These are phyloP conservation scores for Coturnix japonica DNA, from an alignment of 2,113 vertebrate species.

Conservation along the genomic window DNA sequence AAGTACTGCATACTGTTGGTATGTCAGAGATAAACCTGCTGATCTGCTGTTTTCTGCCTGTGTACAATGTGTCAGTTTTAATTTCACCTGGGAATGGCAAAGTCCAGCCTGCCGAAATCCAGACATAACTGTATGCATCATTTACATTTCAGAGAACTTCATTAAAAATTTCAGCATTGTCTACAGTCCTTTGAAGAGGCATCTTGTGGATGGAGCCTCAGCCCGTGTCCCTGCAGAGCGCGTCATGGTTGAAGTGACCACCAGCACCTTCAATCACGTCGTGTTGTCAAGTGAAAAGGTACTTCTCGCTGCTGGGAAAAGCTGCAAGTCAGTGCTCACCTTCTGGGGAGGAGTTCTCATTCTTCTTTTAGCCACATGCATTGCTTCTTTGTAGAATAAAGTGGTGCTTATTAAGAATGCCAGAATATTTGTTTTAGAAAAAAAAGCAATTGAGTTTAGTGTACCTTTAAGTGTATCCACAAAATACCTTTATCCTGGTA, in stretches of 20 bases:
- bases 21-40: background rate
- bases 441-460: background rate
- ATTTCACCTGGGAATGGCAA: background rate
- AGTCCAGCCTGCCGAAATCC: constrained; percentile 17
- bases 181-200: constrained; percentile 90
- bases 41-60: background rate
- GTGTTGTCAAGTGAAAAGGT: constrained; percentile 89
- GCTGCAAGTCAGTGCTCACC: background rate
- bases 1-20: background rate
- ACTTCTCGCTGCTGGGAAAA: fast-evolving
- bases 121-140: constrained; percentile 8
- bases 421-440: background rate
- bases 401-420: background rate
- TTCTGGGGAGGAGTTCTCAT: background rate
- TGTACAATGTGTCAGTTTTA: background rate
- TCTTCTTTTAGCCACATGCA: background rate
- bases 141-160: constrained; percentile 85
- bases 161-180: constrained; percentile 93
- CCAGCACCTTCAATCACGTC: constrained; percentile 80
- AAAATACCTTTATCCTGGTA: background rate
- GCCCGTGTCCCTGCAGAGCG: constrained; percentile 34
- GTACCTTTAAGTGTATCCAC: background rate
- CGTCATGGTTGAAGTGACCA: constrained; percentile 89
- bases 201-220: constrained; percentile 83
- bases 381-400: background rate